phyloP scores from a whole-genome alignment of 2,888 invertebrate species.

The Saturnia pavonia region DNA sequence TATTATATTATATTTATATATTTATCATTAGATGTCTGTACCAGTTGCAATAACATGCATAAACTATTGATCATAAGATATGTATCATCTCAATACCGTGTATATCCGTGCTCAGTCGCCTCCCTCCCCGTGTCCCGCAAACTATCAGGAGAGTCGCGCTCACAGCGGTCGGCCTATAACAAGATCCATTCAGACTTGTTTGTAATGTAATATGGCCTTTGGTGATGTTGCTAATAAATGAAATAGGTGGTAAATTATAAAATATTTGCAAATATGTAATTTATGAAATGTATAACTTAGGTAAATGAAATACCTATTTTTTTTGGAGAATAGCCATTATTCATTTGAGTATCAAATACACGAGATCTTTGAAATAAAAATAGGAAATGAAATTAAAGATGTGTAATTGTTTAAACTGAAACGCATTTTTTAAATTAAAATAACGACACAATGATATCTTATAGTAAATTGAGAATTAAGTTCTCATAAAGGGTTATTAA shows the following conservation, averaged over 20 bases:
- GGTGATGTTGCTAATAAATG: background rate
- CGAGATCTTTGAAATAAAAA: background rate
- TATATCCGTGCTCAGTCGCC: too few species aligned
- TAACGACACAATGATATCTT: background rate
- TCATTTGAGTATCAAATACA: background rate
- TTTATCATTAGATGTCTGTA: too few species aligned
- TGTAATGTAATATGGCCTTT: too few species aligned
- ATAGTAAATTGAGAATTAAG: constrained; percentile 49
- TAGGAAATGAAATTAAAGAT: background rate
- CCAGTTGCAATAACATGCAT: too few species aligned
- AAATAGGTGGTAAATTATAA: constrained; percentile 7
- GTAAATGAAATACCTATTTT: background rate
- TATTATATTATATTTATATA: too few species aligned
- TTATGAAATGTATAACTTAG: constrained; percentile 10
- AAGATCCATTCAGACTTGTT: too few species aligned
- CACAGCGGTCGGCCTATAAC: too few species aligned
- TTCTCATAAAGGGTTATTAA: constrained; percentile 53
- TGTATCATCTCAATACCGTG: too few species aligned
- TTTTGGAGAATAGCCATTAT: background rate
- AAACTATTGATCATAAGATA: too few species aligned
- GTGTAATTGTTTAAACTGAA: background rate
- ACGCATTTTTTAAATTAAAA: background rate
- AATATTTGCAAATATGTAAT: constrained; percentile 30
- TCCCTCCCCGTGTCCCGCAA: too few species aligned
- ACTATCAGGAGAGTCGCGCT: too few species aligned